Evolutionary conservation across 2,797 vertebrate species (phyloP).

Genomic region (Sebastes trivittatus): DNA sequence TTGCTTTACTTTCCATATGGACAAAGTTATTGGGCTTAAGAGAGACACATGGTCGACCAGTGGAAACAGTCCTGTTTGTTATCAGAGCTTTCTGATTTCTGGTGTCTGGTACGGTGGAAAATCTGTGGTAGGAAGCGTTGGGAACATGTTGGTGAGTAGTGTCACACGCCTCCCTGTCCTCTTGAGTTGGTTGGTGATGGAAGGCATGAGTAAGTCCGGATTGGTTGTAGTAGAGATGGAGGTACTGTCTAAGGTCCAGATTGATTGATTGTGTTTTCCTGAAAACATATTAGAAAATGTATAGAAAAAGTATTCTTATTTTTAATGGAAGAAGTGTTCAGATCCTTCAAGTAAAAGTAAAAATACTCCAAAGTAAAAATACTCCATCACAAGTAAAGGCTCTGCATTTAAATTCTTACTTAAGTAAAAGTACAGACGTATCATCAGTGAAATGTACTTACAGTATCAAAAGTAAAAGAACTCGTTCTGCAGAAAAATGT

Average conservation of each 20-base stretch:
- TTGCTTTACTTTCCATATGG: neutral
- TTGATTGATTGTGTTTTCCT: neutral
- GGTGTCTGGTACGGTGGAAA: slow-evolving; percentile 46
- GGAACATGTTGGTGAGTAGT: slow-evolving; percentile 39
- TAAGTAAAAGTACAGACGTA: neutral
- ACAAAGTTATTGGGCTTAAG: neutral
- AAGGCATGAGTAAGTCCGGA: slow-evolving; percentile 26
- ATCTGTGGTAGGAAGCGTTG: slow-evolving; percentile 29
- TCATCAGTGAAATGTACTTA: too few relatives aligned
- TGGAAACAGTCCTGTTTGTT: slow-evolving; percentile 47
- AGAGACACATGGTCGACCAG: neutral
- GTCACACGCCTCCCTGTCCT: slow-evolving; percentile 61
- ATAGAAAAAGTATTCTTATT: neutral
- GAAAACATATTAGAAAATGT: neutral
- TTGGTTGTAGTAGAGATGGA: neutral
- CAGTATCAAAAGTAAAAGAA: too few relatives aligned
- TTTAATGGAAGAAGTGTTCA: neutral
- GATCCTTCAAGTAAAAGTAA: neutral
- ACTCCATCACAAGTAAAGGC: neutral
- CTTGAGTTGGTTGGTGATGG: slow-evolving; percentile 9
- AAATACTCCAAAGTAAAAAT: neutral
- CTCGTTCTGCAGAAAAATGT: too few relatives aligned
- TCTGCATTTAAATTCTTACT: neutral
- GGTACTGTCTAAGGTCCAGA: neutral
- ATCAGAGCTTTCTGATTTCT: slow-evolving; percentile 41